Evolutionary conservation across 1,140 invertebrate species (phyloP), one percentile per base, ranked within the genome.

Genomic region (Neuroterus valhalla): DNA sequence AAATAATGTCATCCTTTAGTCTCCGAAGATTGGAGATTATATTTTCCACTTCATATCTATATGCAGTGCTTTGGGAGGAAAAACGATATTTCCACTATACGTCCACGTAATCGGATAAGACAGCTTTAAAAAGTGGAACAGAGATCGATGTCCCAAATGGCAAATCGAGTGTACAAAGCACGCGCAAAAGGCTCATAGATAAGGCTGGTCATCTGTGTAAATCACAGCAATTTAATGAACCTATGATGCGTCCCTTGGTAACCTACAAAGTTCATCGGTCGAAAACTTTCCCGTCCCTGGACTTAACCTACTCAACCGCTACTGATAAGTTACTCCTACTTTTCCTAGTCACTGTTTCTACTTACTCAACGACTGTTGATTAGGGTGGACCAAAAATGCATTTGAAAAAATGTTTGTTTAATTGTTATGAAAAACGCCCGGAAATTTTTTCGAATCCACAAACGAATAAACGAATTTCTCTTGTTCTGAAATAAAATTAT

Each of bases 91-190:
- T 62, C 26, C 31, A 62, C 55, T 62, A 23, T 62, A 38, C 5
- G 21, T 31, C 15, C 55, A 62, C 55, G 55, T 38, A 62, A 31
- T 38, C 23, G 4, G 26, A 62, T 62, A 62, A 14, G 26, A 62
- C 55, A 62, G 55, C 26, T 62, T 62, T 62, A 62, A 62, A 62
- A 76, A 69, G 48, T 72, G 52, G 48, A 70, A 73, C 44, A n/a
- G 3, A 70, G 75, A 78, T 80, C 78, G 79, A 80, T 76, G 78
- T 66, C 45, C 55, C 70, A 48, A 72, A 77, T 80, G 66, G 52
- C 50, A 76, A 76, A 66, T 66, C 43, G 48, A 71, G 72, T 72
- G 71, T 70, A 71, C 71, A 75, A 66, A 71, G 55, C 23, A 52
- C 71, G 23, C 46, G 38, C 21, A 23, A 62, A 62, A 62, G 75